These are phyloP conservation scores for Lithodes maja DNA, from an alignment of 2,888 invertebrate genomes.

Conservation along the genomic window DNA sequence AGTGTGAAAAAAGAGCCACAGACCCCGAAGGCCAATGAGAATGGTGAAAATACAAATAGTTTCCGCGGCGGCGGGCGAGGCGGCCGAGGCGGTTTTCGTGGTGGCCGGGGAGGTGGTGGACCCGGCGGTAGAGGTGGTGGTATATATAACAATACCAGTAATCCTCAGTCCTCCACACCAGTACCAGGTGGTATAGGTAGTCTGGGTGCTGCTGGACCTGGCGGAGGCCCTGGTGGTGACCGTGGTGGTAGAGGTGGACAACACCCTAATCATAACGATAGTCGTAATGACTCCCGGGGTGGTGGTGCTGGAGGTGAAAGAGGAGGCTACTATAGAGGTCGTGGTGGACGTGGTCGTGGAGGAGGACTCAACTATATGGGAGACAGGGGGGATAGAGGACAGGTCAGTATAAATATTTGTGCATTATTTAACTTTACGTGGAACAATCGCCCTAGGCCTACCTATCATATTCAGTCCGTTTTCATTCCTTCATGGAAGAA, in stretches of 20 bases:
- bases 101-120: slow-evolving; percentile 40
- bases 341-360: slow-evolving; percentile 22
- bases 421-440: too few species aligned
- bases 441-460: too few species aligned
- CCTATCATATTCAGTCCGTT: too few species aligned
- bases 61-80: slow-evolving; percentile 64
- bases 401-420: slow-evolving; percentile 1
- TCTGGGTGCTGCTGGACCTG: slow-evolving; percentile 15
- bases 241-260: slow-evolving; percentile 7
- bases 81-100: slow-evolving; percentile 37
- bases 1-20: slow-evolving; percentile 66
- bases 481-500: too few species aligned
- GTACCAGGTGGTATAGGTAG: slow-evolving; percentile 48
- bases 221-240: slow-evolving; percentile 23
- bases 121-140: slow-evolving; percentile 35
- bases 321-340: slow-evolving; percentile 9
- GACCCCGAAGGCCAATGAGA: slow-evolving; percentile 67
- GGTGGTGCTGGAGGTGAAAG: slow-evolving; percentile 23
- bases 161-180: slow-evolving; percentile 28
- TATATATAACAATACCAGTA: not conserved
- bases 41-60: slow-evolving; percentile 56
- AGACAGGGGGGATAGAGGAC: slow-evolving; percentile 27
- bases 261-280: not conserved
- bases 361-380: slow-evolving; percentile 43
- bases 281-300: not conserved